Percentiles rank a stretch among this genome's conserved stretches.
Evolutionary conservation across 1,140 invertebrate genomes (phyloP).

Genomic region (Leucophenga varia): DNA sequence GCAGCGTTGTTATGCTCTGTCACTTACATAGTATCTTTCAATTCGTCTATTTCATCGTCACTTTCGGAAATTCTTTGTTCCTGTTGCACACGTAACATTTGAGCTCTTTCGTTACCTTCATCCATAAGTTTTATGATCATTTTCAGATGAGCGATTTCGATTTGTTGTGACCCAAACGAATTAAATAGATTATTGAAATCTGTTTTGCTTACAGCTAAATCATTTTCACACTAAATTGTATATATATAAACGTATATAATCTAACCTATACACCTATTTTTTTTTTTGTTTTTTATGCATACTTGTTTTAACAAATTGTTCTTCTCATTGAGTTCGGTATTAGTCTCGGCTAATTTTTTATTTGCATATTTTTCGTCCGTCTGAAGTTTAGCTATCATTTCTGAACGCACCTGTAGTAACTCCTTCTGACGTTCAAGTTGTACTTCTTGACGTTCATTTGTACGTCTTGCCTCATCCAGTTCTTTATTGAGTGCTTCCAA

Average conservation of each 20-base stretch:
- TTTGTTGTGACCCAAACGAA: constrained; percentile 61
- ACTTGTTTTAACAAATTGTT: constrained; percentile 30
- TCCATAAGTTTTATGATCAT: constrained; percentile 63
- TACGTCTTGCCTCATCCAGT: constrained; percentile 1
- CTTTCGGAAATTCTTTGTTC: constrained; percentile 64
- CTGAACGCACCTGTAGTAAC: constrained; percentile 23
- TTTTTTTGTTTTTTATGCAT: too few relatives aligned
- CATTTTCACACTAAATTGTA: too few relatives aligned
- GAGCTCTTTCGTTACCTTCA: constrained; percentile 62
- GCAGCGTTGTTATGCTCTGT: too few relatives aligned
- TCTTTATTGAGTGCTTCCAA: constrained; percentile 10
- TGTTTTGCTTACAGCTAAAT: constrained; percentile 60
- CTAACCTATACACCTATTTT: too few relatives aligned
- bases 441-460: constrained; percentile 15
- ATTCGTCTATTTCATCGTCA: constrained; percentile 56
- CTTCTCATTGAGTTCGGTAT: constrained; percentile 21
- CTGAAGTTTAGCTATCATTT: constrained; percentile 31
- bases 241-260: too few relatives aligned
- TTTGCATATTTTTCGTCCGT: constrained; percentile 19
- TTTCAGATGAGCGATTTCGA: constrained; percentile 61
- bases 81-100: constrained; percentile 63
- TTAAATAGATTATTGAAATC: constrained; percentile 60
- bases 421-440: constrained; percentile 20
- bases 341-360: constrained; percentile 20
- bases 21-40: constrained; percentile 37